Conservation (phyloP, 2,888 invertebrate genomes). For the Dorcus parallelipipedus region DNA sequence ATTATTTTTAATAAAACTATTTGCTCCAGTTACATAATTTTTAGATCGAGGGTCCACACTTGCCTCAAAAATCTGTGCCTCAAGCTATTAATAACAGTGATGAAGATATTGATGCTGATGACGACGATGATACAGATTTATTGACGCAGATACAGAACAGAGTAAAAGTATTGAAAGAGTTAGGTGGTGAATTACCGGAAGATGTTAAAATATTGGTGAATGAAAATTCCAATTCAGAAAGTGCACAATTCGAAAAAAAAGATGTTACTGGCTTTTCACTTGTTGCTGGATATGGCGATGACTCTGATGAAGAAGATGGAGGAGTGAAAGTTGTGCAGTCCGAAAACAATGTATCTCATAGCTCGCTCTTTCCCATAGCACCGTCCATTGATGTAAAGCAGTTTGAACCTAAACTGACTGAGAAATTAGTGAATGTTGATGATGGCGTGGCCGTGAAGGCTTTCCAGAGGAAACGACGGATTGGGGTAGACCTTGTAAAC, state of each 20-base stretch:
- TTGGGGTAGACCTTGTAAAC: conserved; percentile 52
- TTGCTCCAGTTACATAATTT: not conserved
- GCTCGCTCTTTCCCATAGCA: conserved; percentile 51
- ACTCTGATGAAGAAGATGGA: conserved; percentile 39
- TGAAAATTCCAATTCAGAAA: conserved; percentile 18
- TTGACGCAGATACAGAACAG: conserved; percentile 47
- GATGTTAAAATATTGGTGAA: conserved; percentile 38
- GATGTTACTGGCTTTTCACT: conserved; percentile 45
- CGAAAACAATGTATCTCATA: conserved; percentile 20
- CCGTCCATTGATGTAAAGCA: conserved; percentile 44
- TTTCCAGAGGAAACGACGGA: conserved; percentile 55
- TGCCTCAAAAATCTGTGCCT: not conserved
- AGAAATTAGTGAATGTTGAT: conserved; percentile 12
- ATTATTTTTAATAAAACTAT: not conserved
- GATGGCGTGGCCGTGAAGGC: conserved; percentile 46
- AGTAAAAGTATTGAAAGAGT: conserved; percentile 46
- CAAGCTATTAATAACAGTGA: not conserved
- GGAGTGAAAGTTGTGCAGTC: not conserved
- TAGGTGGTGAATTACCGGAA: conserved; percentile 45
- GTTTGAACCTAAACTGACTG: conserved; percentile 25
- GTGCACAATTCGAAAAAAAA: conserved; percentile 13
- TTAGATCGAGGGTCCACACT: not conserved
- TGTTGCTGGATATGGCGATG: conserved; percentile 56
- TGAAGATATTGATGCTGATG: conserved; percentile 1
- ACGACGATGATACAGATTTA: conserved; percentile 45